Base-by-base conservation (phyloP, 35 echinoderm and acorn worm genomes). In the Patiria miniata region DNA sequence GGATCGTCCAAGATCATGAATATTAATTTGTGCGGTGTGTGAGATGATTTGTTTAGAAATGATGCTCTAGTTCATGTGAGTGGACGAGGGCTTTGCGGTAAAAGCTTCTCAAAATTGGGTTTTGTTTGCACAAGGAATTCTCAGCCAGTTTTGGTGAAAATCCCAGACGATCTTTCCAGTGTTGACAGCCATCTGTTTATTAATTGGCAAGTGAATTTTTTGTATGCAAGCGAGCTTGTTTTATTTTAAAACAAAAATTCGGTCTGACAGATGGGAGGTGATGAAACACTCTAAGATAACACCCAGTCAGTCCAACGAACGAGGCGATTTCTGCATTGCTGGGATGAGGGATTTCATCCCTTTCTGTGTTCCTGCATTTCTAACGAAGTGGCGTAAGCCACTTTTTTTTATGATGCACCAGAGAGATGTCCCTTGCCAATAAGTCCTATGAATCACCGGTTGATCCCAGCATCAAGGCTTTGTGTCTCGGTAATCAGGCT, bases 51-150 rank as follows among this genome's bases (percentile, higher is more conserved):
- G 65, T 73, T 73, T 73, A 73, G 21, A 73, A 73, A 73, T 34
- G 65, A 34, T 30, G 7, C 26, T 73, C 65, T 34, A 73, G 65
- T 73, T 73, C 34, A 34, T 73, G 26, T 73, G 29, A 73, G 29
- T 30, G 14, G 26, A 73, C 29, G 26, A 23, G 34, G 65, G 65
- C 23, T 30, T 73, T 73, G 29, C 65, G 26, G 26, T 10, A 26
- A 60, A 73, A 73, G 65, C 65, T 73, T 73, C 19, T 73, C 18
- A 73, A 73, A 73, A 73, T 73, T 73, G 26, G 14, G 65, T 73
- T 30, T n/a, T 73, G 34, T 73, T 73, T 73, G 65, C 29, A 2
- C 65, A 73, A 73, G 65, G 65, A 73, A 7, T 73, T 0, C 10
- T 0, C 10, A 23, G 26, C 65, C 23, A 30, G 26, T 73, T 15